Base-by-base conservation (phyloP, 2,113 vertebrate genomes). In the Choloepus hoffmanni region DNA sequence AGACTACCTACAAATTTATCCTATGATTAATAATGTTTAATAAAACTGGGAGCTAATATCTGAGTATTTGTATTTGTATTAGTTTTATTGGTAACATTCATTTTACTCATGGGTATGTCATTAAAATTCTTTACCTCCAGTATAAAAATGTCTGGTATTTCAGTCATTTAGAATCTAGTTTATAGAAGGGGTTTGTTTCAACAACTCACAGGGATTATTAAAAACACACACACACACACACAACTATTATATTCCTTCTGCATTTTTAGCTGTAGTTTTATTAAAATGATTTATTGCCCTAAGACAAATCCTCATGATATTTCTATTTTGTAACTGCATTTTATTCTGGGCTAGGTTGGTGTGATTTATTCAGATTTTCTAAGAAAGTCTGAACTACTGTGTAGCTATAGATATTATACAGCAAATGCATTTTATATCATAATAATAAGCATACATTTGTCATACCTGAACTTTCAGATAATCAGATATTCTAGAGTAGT, bases 371-470 rank as follows among this genome's bases (percentile, higher is more conserved):
- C 79, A 92, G 43, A 79, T 84, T 93, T 72, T 65, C 65, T 91
- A 91, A 83, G 45, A 76, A 96, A 93, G 24, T 68, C 65, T 9
- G 15, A 92, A 63, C 70, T 21, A 81, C 78, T 58, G 21, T 81
- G 24, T 67, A 72, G 19, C 53, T 87, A 1, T 85, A 81, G n/a
- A 72, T 92, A 78, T 94, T 94, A 90, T 82, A 23, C 11, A 70
- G 87, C 70, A 96, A 96, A 85, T 94, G 50, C 58, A 15, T 89
- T 92, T 96, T 85, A 84, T 10, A 58, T 55, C n/a, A 43, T 79
- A 77, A 89, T 90, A 95, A 92, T 87, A 97, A 93, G 67, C 60
- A 87, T 36, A 23, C 6, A 94, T 94, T 94, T 95, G 79, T 97
- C 40, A 89, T 79, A 83, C 36, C 43, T 2, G 2, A 94, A 92